phyloP scores from a whole-genome alignment of 2,113 vertebrate genomes.

The Petromus typicus region DNA sequence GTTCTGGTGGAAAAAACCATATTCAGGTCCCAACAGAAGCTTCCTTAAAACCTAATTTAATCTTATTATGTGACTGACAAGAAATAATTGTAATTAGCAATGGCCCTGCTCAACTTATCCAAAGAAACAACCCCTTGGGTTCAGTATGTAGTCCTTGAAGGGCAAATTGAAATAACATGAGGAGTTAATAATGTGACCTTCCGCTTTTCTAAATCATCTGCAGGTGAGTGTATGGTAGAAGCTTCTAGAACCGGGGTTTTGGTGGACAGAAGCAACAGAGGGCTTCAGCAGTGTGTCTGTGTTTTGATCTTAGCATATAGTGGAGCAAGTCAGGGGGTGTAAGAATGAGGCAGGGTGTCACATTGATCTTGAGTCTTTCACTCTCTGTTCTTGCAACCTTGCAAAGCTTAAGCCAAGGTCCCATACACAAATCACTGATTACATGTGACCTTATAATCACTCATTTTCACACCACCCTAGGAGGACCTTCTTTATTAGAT shows the following conservation, averaged over 20 bases:
- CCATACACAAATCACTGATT: background rate
- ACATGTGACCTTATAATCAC: background rate
- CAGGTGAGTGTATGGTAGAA: background rate
- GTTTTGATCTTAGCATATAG: background rate
- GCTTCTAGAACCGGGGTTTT: background rate
- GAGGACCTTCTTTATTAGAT: background rate
- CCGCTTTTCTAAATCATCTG: background rate
- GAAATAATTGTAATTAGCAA: background rate
- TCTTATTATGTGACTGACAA: background rate
- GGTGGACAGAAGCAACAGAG: background rate
- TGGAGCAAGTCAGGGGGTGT: background rate
- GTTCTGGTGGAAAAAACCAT: background rate
- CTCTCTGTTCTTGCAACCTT: background rate
- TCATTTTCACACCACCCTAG: background rate
- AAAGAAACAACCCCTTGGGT: background rate
- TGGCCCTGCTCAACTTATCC: background rate
- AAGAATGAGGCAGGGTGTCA: background rate
- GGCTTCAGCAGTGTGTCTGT: background rate
- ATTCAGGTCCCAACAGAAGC: background rate
- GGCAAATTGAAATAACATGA: background rate
- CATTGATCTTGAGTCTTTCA: background rate
- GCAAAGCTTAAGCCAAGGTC: conserved; percentile 16
- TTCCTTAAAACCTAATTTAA: background rate
- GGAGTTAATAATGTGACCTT: background rate
- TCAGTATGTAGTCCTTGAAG: background rate